Evolutionary conservation across 2,797 vertebrate genomes (phyloP), one percentile per base, ranked within the genome.

Genomic region (Enteromius mattozi): DNA sequence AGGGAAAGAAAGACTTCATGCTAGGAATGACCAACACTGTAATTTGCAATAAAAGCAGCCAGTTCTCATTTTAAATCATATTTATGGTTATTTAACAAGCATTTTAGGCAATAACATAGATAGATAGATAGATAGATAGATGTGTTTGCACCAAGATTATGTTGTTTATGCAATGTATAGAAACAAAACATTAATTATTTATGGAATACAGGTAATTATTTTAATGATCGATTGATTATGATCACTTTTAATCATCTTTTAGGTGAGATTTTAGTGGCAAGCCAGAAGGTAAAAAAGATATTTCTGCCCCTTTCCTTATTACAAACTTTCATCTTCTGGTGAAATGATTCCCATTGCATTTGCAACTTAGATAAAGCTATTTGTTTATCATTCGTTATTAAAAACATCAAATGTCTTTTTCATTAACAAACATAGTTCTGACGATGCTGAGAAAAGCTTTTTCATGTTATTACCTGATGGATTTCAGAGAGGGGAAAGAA

Each of bases 401-500:
- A 80, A 63, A 71, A 71, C 79, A 59, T 56, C 49, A 70, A 61
- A 78, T 13, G 30, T 30, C 30, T 30, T 30, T 51, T 70, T 27
- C 84, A 78, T 84, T 65, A 78, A 72, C 74, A 78, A 78, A 66
- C 66, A 66, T 35, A 61, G 70, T 40, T 54, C 35, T 49, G 35
- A 75, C 7, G 13, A n/a, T 69, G 80, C 33, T 47, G 54, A n/a
- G 49, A 68, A 68, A 65, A 81, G 85, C 33, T 61, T 84, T 84
- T 83, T 86, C 74, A 75, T 79, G 68, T 84, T 72, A 81, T 83
- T 84, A 82, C 72, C 59, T 68, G 72, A 30, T 78, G 24, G 42
- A 61, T 49, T 77, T 81, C 7, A 71, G 30, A 79, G 37, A 68
- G 42, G 2, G 42, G 19, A 91, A 92, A n/a, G 54, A 51, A 80